Evolutionary conservation across 1,140 invertebrate genomes (phyloP), one percentile per base, ranked within the genome.

Genomic region (Drosophila seguyi): DNA sequence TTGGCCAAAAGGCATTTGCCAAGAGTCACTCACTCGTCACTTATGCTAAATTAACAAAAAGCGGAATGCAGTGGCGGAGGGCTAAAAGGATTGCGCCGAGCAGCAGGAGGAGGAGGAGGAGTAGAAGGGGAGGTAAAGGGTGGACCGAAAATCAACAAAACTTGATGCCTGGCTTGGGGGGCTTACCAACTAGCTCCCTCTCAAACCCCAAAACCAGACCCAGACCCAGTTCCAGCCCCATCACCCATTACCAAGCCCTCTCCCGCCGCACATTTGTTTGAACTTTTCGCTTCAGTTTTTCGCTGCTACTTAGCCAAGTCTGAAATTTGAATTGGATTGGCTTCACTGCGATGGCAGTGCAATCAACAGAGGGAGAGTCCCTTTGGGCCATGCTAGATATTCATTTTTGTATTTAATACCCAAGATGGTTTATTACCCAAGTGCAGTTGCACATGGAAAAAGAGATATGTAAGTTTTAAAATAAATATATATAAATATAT

Each of bases 1-100:
- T 80, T 75, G 62, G 45, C 83, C 75, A 69, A 76, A 79, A 87
- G 76, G 76, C 76, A 77, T 60, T 85, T 81, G 66, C 77, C 73
- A 90, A 90, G 88, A 90, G 85, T 90, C 85, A 88, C 85, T 85
- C 85, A 90, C 81, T 90, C 85, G 85, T 90, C 85, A 81, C 85
- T 90, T 85, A 81, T 90, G 85, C 86, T 73, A 90, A 90, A 90
- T 90, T 90, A 90, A 81, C 85, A 90, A 81, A 90, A 88, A 79
- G 61, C 22, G 39, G 44, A 69, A 42, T 52, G 29, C 22, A 48
- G 44, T 42, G 61, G 47, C 27, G n/a, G n/a, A 36, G 29, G 66
- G 27, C 38, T 20, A 55, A 68, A 69, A 55, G 66, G 66, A 69
- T 69, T 53, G 45, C 11, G 34, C 31, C 14, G n/a, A n/a, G n/a